Evolutionary conservation across 2,888 invertebrate genomes (phyloP), one percentile per base, ranked within the genome.

Genomic region (Platycnemis pennipes): DNA sequence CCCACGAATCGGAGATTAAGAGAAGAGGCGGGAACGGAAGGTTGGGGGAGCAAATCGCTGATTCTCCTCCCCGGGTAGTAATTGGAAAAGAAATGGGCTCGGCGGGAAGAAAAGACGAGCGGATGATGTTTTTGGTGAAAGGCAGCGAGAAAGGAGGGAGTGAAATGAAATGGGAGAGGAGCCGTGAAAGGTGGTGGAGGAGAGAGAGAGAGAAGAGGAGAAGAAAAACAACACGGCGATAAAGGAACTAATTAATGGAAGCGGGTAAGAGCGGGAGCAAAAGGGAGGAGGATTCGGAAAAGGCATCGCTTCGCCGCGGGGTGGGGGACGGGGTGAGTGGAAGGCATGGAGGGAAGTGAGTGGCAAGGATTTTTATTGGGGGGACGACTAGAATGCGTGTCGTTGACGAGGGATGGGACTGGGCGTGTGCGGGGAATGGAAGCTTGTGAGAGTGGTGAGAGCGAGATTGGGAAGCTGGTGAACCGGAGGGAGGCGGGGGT

Each of bases 71-170:
- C n/a, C 1, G 16, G 63, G 63, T 26, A 26, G 77, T 37, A 77
- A 77, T 77, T 77, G 37, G 42, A 46, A 49, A 46, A 46, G 49
- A 88, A 49, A 88, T 88, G 46, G 49, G 49, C 88, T 88, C n/a
- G 31, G 37, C 11, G 42, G 42, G 22, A 5, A 53, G n/a, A 53
- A 42, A 89, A 56, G 11, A 19, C 49, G 26, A n/a, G 63, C n/a
- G 53, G 16, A 13, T 26, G 49, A 49, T 13, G n/a, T 31, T 46
- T 5, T 16, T 31, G 88, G 89, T 8, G 42, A 42, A 8, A 42
- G 37, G 42, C 37, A 37, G 8, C 4, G 22, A n/a, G 8, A 42
- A 37, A 11, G 42, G 5, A n/a, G 19, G n/a, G 37, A 31, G 42
- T 19, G 42, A 56, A 53, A 42, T n/a, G 69, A 63, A 56, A 26